Evolutionary conservation across 2,797 vertebrate genomes (phyloP).

Genomic region (Rhabdomys pumilio): DNA sequence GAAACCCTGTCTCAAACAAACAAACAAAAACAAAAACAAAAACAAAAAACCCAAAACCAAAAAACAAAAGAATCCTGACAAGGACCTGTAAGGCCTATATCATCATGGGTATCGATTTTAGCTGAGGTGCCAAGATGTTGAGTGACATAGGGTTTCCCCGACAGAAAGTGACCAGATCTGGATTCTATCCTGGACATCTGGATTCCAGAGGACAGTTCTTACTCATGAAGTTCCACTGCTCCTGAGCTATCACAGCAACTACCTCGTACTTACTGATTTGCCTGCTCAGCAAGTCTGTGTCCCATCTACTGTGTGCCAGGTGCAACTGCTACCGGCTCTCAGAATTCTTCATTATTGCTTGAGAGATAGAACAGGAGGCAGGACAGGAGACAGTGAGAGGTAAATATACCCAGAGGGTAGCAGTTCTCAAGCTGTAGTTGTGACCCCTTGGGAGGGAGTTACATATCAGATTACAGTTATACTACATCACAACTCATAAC

Average conservation of each 20-base stretch:
- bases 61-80: background rate
- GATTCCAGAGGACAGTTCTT: background rate
- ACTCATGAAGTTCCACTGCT: background rate
- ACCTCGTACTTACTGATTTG: background rate
- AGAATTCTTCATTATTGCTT: background rate
- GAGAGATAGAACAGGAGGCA: background rate
- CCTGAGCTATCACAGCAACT: background rate
- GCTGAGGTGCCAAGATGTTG: background rate
- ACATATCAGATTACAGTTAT: background rate
- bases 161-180: background rate
- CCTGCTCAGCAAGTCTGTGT: conserved; percentile 18
- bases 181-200: background rate
- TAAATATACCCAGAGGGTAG: background rate
- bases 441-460: background rate
- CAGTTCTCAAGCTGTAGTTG: background rate
- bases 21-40: too few species aligned
- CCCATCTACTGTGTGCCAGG: background rate
- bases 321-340: background rate
- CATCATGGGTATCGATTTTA: background rate
- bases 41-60: too few species aligned
- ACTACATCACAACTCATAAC: background rate
- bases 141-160: background rate
- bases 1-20: too few species aligned
- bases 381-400: background rate
- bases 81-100: background rate